Evolutionary conservation across 1,140 invertebrate species (phyloP).

Genomic region (Cephus cinctus): DNA sequence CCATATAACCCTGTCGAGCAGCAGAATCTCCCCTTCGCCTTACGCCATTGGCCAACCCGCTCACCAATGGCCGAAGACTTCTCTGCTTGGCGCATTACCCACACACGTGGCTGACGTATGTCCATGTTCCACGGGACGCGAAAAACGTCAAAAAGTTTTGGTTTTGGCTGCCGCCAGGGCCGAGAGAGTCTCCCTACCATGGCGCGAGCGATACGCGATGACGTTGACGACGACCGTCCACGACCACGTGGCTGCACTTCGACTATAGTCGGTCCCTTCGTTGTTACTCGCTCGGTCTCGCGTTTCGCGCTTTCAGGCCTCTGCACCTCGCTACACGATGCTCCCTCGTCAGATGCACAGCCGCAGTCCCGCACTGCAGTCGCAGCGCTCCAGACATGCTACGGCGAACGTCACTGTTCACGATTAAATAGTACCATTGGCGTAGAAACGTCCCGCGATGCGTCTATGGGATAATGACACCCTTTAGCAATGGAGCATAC

Average conservation of each 20-base stretch:
- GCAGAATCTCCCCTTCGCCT: background rate
- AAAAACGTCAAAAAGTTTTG: constrained; percentile 48
- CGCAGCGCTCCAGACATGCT: constrained; percentile 21
- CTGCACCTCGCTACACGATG: constrained; percentile 26
- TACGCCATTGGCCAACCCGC: constrained; percentile 25
- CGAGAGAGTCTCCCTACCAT: constrained; percentile 22
- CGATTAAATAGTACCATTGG: too few relatives aligned
- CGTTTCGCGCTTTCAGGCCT: constrained; percentile 22
- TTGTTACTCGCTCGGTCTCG: constrained; percentile 14
- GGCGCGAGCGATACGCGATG: too few relatives aligned
- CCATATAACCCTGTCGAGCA: too few relatives aligned
- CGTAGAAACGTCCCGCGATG: too few relatives aligned
- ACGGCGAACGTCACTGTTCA: too few relatives aligned
- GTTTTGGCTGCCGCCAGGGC: constrained; percentile 27
- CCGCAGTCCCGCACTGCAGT: constrained; percentile 48
- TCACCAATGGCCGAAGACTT: constrained; percentile 31
- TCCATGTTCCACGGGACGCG: constrained; percentile 42
- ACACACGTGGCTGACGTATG: constrained; percentile 48
- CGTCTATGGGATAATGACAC: too few relatives aligned
- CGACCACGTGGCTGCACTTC: constrained; percentile 31
- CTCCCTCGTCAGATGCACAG: constrained; percentile 34
- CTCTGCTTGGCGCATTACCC: constrained; percentile 39
- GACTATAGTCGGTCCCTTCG: constrained; percentile 2
- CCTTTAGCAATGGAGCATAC: too few relatives aligned
- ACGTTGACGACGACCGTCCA: constrained; percentile 35